A percentile compares a stretch with the other conserved stretches of the same genome.
These are phyloP conservation scores for Phasia obesa DNA, from an alignment of 2,888 invertebrate species.

Conservation along the genomic window DNA sequence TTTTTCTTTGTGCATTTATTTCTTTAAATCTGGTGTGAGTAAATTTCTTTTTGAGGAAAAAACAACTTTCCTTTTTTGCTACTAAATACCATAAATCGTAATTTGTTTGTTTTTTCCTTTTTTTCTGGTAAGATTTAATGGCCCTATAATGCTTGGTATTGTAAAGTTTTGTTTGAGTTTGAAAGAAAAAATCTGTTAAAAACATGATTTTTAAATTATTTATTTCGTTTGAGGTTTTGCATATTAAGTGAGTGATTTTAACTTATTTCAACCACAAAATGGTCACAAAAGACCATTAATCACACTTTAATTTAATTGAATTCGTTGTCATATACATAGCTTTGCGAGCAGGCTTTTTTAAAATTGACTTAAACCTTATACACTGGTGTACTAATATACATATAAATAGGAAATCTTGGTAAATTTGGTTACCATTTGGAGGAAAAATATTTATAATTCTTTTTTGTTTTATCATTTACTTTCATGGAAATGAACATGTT, in stretches of 20 bases:
- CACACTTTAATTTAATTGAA: conserved; percentile 72
- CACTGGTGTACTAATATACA: too few relatives aligned
- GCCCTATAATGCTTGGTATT: conserved; percentile 59
- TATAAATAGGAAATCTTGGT: too few relatives aligned
- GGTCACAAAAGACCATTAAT: conserved; percentile 73
- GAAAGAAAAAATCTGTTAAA: conserved; percentile 70
- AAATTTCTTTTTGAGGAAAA: conserved; percentile 41
- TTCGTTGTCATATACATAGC: conserved; percentile 47
- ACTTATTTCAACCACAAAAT: conserved; percentile 21
- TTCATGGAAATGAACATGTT: too few relatives aligned
- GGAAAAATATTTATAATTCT: too few relatives aligned
- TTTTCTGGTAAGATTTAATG: conserved; percentile 45
- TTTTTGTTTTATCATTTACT: too few relatives aligned
- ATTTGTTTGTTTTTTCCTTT: conserved; percentile 68
- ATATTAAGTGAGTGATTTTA: conserved; percentile 66
- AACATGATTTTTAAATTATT: conserved; percentile 70
- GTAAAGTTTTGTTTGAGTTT: conserved; percentile 66
- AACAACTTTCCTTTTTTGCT: conserved; percentile 44
- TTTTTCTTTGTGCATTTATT: not conserved
- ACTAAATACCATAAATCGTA: conserved; percentile 73
- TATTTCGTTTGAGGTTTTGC: conserved; percentile 71
- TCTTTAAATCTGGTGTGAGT: conserved; percentile 4
- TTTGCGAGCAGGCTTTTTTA: not conserved
- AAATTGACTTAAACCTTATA: not conserved
- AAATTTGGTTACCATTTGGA: too few relatives aligned